Evolutionary conservation across 2,797 vertebrate genomes (phyloP).

Genomic region (Hoplostethus atlanticus): DNA sequence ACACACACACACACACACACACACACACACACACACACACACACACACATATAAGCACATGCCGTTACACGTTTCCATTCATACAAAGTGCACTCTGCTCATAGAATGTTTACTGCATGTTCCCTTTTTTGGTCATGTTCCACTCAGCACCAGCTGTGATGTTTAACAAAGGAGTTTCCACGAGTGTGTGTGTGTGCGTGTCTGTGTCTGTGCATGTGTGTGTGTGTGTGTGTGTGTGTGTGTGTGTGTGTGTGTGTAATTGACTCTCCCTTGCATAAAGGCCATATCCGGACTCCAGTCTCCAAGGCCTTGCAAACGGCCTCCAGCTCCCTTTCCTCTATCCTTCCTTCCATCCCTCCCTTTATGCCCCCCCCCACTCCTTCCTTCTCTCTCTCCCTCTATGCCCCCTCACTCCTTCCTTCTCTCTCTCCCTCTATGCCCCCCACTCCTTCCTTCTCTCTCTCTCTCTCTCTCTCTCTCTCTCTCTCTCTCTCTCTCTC

Average conservation of each 20-base stretch:
- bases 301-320: conserved; percentile 75
- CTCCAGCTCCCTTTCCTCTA: conserved; percentile 54
- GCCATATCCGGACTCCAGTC: conserved; percentile 78
- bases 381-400: neutral
- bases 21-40: conserved; percentile 41
- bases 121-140: conserved; percentile 75
- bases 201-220: conserved; percentile 16
- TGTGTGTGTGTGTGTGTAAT: conserved; percentile 56
- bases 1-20: conserved; percentile 44
- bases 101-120: conserved; percentile 61
- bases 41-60: conserved; percentile 34
- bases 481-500: neutral
- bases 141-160: conserved; percentile 69
- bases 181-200: conserved; percentile 37
- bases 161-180: conserved; percentile 75
- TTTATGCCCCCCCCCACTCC: neutral
- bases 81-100: conserved; percentile 64
- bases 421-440: too few species aligned
- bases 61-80: conserved; percentile 48
- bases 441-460: neutral
- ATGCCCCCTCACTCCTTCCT: neutral
- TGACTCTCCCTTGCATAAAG: conserved; percentile 73
- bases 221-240: conserved; percentile 16
- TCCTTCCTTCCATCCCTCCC: conserved; percentile 35
- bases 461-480: neutral